phyloP scores from a whole-genome alignment of 2,888 invertebrate genomes.

The Didymodactylos carnosus region DNA sequence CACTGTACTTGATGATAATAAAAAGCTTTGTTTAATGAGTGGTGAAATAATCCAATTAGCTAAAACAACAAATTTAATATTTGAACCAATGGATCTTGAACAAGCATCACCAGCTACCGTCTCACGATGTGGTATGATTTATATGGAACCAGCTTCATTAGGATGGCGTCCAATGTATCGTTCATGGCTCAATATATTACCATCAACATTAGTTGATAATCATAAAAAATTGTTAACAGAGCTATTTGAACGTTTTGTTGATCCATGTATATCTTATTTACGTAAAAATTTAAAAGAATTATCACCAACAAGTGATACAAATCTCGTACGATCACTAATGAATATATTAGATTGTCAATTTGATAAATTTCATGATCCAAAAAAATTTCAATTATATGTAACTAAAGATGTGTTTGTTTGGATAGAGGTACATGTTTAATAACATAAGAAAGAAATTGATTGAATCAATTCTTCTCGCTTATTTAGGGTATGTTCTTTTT shows the following conservation, averaged over 20 bases:
- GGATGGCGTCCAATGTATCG: conserved; percentile 38
- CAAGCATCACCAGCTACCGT: conserved; percentile 36
- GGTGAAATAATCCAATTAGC: conserved; percentile 88
- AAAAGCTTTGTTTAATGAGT: conserved; percentile 60
- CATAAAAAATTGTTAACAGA: conserved; percentile 37
- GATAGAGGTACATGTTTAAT: no score
- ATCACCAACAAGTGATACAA: conserved; percentile 63
- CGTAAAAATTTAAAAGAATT: conserved; percentile 55
- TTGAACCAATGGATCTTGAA: conserved; percentile 71
- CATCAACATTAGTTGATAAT: conserved; percentile 23
- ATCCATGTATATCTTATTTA: conserved; percentile 54
- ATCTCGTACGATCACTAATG: conserved; percentile 58
- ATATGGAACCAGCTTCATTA: conserved; percentile 35
- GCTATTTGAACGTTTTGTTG: conserved; percentile 59
- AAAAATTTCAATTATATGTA: conserved; percentile 59
- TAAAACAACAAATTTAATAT: conserved; percentile 71
- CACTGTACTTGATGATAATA: conserved; percentile 36
- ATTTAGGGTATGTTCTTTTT: conserved; percentile 84
- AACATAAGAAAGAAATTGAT: no score
- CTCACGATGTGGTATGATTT: conserved; percentile 38
- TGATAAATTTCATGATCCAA: conserved; percentile 62
- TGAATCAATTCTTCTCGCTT: no score
- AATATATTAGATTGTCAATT: conserved; percentile 68
- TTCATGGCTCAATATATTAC: conserved; percentile 37
- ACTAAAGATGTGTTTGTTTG: conserved; percentile 29